These are phyloP conservation scores for Neogale vison DNA, from an alignment of 2,113 vertebrate genomes.

Conservation along the genomic window DNA sequence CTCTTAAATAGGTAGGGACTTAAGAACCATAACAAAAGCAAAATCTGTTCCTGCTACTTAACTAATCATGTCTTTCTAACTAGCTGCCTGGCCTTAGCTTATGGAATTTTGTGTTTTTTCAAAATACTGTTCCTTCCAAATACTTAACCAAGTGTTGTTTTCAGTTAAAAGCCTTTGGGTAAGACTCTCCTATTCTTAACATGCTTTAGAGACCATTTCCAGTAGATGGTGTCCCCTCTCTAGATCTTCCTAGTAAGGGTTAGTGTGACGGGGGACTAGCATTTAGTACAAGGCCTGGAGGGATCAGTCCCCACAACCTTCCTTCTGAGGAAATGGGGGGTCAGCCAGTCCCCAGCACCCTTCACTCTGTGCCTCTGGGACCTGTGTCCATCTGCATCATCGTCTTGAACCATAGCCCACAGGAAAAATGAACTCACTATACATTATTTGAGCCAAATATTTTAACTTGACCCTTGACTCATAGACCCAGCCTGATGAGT, in stretches of 20 bases:
- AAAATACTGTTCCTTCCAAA: neutral
- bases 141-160: neutral
- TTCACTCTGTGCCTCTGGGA: neutral
- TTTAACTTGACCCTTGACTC: neutral
- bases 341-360: rapidly evolving
- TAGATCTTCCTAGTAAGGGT: neutral
- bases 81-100: neutral
- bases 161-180: neutral
- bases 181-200: neutral
- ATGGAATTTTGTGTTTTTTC: neutral
- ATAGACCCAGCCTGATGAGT: neutral
- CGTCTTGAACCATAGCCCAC: neutral
- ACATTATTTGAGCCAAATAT: neutral
- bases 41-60: neutral
- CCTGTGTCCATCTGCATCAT: neutral
- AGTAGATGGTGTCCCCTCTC: neutral
- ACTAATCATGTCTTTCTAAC: neutral
- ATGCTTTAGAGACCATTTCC: neutral
- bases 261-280: too few species aligned
- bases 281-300: neutral
- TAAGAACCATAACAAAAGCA: neutral
- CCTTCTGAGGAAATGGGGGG: neutral
- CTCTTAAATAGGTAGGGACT: neutral
- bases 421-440: neutral
- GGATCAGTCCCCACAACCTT: too few species aligned